Conservation (phyloP, 2,797 vertebrate species). For the Meriones psammophilus region DNA sequence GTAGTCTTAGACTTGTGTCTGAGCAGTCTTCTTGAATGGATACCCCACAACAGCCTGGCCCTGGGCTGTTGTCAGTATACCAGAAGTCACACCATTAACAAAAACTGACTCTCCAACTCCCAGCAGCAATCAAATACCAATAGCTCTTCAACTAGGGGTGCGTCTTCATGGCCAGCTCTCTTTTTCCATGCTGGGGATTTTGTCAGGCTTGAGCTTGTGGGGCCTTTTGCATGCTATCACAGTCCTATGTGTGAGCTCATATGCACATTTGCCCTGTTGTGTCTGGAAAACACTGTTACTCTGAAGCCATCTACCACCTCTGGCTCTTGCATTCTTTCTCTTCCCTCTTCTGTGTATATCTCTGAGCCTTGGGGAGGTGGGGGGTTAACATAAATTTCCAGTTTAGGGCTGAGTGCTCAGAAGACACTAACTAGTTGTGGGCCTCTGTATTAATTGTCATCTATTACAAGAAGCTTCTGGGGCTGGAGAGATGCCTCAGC, state of each 20-base stretch:
- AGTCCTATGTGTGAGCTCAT: background rate
- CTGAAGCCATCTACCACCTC: background rate
- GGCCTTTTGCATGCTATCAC: background rate
- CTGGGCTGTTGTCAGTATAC: background rate
- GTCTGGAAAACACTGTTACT: background rate
- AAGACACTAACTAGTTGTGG: background rate
- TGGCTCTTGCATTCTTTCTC: background rate
- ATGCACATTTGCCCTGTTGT: background rate
- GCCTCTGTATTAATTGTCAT: background rate
- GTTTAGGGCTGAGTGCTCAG: background rate
- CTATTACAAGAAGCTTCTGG: background rate
- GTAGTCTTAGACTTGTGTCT: background rate
- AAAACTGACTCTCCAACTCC: background rate
- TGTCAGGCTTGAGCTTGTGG: background rate
- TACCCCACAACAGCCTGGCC: background rate
- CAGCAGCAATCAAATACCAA: background rate
- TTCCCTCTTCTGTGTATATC: background rate
- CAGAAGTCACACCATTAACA: background rate
- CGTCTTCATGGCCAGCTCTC: background rate
- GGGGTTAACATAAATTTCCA: background rate
- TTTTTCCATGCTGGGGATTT: background rate
- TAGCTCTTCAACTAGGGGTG: background rate
- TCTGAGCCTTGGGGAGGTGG: background rate
- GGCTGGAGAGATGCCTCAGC: background rate
- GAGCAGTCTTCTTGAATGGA: background rate